Evolutionary conservation across 1,140 invertebrate species (phyloP).

Genomic region (Asobara japonica): DNA sequence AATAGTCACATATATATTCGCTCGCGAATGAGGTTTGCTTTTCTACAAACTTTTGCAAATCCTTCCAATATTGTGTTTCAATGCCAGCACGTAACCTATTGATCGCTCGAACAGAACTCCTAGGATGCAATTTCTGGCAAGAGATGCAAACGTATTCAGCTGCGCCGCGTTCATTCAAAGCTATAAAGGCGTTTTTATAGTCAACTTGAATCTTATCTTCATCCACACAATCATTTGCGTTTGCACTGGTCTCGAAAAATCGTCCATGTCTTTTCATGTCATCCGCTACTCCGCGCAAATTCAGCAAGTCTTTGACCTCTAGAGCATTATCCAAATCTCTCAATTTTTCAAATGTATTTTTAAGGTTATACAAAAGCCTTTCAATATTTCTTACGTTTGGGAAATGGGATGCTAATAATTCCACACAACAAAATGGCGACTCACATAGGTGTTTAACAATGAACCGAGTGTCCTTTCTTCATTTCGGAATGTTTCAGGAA

Average conservation of each 20-base stretch:
- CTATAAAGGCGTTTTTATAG: background rate
- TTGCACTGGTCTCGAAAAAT: background rate
- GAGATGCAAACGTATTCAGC: background rate
- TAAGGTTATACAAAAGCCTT: background rate
- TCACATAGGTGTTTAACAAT: background rate
- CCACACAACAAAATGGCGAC: background rate
- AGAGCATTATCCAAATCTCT: too few species aligned
- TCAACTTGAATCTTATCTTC: too few species aligned
- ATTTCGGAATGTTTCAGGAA: too few species aligned
- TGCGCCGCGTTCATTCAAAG: background rate
- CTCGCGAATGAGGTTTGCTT: too few species aligned
- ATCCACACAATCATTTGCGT: too few species aligned
- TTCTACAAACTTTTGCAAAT: too few species aligned
- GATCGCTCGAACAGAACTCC: background rate
- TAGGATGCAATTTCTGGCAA: background rate
- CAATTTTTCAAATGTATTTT: background rate
- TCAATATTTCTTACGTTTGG: constrained; percentile 14
- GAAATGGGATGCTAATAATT: constrained; percentile 26
- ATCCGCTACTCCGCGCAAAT: background rate
- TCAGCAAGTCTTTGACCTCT: background rate
- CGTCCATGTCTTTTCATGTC: background rate
- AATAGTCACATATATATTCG: background rate
- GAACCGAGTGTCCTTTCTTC: background rate
- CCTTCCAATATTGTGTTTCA: too few species aligned
- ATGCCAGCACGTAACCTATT: too few species aligned